Evolutionary conservation across 2,113 vertebrate species (phyloP), one percentile per base, ranked within the genome.

Genomic region (Aleadryas rufinucha): DNA sequence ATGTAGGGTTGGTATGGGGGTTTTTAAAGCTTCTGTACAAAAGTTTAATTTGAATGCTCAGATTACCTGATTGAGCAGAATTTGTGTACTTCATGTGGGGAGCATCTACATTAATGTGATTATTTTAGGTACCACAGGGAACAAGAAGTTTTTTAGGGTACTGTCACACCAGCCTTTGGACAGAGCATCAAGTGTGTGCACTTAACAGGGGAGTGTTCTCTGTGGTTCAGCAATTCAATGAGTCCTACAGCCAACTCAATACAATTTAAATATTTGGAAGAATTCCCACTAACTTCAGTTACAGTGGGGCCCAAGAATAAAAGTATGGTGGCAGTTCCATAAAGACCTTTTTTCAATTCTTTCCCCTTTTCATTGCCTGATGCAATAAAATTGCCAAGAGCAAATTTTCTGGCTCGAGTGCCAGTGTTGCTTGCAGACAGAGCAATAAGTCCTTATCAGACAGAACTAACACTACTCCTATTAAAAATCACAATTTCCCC

Each of bases 201-300:
- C 44, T 21, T 84, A 7, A 28, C 82, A 42, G 23, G n/a, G 7
- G 42, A 65, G 28, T 41, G 28, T 41, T 93, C 60, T 89, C 27
- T 41, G 26, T 53, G 53, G 11, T 83, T 90, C 70, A 90, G 60
- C 79, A 90, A 41, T 90, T 87, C 64, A 86, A 0, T 54, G 75
- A 80, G 45, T 84, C 89, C 33, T 70, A 18, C 52, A 84, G 60
- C 69, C 84, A 79, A 10, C 81, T 84, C 77, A 76, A 1, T 37
- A 64, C 19, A 42, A 33, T 89, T 91, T 41, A 50, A 92, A 47
- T 84, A 59, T 45, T 82, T 84, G 84, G 47, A 84, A 60, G 45
- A 87, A 37, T 56, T 87, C 72, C 64, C 69, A 26, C 60, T 93
- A 35, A 56, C 49, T 87, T 75, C 2, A 66, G 53, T 52, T 86